Percentiles rank a stretch among this genome's conserved stretches.
phyloP scores from a whole-genome alignment of 2,888 invertebrate genomes.

The Meandrusa payeni region DNA sequence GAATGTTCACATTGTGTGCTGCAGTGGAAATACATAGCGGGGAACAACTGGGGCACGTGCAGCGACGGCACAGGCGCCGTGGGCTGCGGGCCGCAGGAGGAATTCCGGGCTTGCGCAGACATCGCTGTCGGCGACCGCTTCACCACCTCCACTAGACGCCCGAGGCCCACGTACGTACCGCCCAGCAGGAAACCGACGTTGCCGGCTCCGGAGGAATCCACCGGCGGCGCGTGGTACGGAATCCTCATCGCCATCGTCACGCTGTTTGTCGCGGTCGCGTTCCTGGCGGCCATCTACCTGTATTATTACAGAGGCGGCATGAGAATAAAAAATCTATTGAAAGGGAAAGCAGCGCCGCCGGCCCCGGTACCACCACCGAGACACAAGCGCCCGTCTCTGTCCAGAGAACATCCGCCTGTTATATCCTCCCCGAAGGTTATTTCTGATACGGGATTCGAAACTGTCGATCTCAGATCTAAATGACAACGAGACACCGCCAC shows the following conservation, averaged over 20 bases:
- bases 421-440: conserved; percentile 58
- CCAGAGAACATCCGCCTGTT: conserved; percentile 62
- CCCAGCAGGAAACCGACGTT: conserved; percentile 64
- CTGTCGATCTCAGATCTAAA: conserved; percentile 51
- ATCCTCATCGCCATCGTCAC: conserved; percentile 83
- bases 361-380: conserved; percentile 71
- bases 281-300: conserved; percentile 85
- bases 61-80: conserved; percentile 87
- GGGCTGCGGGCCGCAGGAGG: conserved; percentile 94
- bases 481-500: conserved; percentile 22
- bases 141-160: conserved; percentile 63
- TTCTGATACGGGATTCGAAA: conserved; percentile 72
- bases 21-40: conserved; percentile 94
- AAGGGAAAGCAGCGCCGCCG: conserved; percentile 56
- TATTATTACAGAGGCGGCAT: conserved; percentile 88
- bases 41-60: conserved; percentile 91
- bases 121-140: conserved; percentile 84
- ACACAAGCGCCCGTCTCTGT: conserved; percentile 62
- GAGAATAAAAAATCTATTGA: conserved; percentile 83
- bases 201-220: conserved; percentile 65
- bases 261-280: conserved; percentile 83
- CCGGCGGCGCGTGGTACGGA: conserved; percentile 75
- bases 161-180: conserved; percentile 68
- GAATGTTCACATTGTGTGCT: conserved; percentile 91
- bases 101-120: conserved; percentile 92